Base-by-base conservation (phyloP, 2,888 invertebrate genomes). In the Hirtodrosophila trivittata region DNA sequence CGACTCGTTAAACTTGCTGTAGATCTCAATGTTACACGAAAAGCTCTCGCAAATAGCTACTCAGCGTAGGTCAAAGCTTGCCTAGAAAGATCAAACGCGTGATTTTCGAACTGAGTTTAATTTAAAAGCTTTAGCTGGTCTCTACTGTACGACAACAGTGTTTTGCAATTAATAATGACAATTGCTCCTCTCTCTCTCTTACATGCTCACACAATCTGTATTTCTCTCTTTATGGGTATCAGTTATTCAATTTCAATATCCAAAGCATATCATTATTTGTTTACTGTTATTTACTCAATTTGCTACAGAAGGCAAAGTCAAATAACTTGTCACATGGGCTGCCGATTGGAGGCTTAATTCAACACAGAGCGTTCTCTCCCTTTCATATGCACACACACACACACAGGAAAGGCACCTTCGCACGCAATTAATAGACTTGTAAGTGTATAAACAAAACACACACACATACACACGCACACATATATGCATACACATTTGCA, bases 281-380 rank as follows among this genome's bases (percentile, higher is more conserved):
- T 65, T 60, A 55, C 81, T 52, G 51, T 45, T 83, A 65, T 76
- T 78, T 72, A 62, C 39, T 52, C 18, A 62, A 68, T 57, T 50
- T 45, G 39, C 57, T 38, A 4, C 42, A 39, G 16, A 73, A 75
- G 66, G 39, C 55, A 63, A 80, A 73, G 74, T 83, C 59, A 83
- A 86, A 72, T 75, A 86, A 77, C 66, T 62, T 80, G 86, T 80
- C 80, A 80, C 80, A 86, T 80, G 80, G 58, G 16, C 35, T 58
- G 54, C 14, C 49, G 39, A 46, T 60, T 58, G 74, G 58, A 59
- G 66, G 54, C 63, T 63, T 76, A 76, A 54, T 51, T 51, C 57
- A 18, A n/a, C 14, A 14, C 30, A 43, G 38, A 55, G 16, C 51
- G 10, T n/a, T n/a, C n/a, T n/a, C n/a, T n/a, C n/a, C n/a, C n/a